Conservation (phyloP, 2,113 vertebrate genomes). For the Perca fluviatilis region DNA sequence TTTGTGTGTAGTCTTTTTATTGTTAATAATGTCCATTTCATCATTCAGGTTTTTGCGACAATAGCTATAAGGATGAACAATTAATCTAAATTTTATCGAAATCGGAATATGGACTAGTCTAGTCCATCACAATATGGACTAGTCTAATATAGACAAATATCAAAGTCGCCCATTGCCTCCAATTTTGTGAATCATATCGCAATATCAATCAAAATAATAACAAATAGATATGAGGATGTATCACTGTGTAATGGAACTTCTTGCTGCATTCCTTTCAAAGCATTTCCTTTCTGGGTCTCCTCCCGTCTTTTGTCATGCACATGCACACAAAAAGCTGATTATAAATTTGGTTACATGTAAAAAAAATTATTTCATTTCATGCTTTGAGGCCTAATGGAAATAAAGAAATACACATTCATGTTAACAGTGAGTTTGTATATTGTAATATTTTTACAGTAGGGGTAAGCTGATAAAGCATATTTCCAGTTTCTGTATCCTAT, state of each 20-base stretch:
- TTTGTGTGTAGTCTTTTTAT: not conserved
- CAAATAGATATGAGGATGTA: not conserved
- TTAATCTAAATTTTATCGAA: too few relatives aligned
- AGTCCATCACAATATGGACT: too few relatives aligned
- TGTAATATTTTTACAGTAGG: too few relatives aligned
- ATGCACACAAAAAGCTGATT: not conserved
- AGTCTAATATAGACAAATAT: too few relatives aligned
- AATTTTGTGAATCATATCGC: too few relatives aligned
- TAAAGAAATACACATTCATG: not conserved
- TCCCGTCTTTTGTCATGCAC: not conserved
- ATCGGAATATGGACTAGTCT: too few relatives aligned
- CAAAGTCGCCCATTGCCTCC: too few relatives aligned
- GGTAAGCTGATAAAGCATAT: not conserved
- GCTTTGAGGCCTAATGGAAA: not conserved
- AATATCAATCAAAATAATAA: too few relatives aligned
- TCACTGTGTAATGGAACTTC: not conserved
- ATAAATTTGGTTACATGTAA: not conserved
- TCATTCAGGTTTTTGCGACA: too few relatives aligned
- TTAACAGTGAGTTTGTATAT: not conserved
- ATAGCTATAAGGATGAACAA: too few relatives aligned
- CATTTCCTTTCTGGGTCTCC: not conserved
- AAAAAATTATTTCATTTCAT: not conserved
- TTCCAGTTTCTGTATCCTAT: not conserved
- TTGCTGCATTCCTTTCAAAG: not conserved
- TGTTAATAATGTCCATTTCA: too few relatives aligned